Base-by-base conservation (phyloP, 2,888 invertebrate species). In the Hesperia comma region DNA sequence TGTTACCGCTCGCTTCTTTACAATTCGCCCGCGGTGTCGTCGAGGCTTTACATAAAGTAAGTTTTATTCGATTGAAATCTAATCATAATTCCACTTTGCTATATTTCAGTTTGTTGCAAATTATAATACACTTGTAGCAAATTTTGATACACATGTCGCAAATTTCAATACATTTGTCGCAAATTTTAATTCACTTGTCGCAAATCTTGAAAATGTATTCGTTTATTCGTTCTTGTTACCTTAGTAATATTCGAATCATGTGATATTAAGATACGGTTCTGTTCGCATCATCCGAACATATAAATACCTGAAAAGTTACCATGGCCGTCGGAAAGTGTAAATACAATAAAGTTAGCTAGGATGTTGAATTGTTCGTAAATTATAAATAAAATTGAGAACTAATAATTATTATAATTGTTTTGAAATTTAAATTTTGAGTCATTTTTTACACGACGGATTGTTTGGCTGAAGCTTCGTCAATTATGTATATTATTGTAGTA, bases 261-360 rank as follows among this genome's bases (percentile, higher is more conserved):
- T 64, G 64, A 64, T 64, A 64, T 58, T 58, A 58, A 41, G 58
- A 64, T 64, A 64, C 51, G 57, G 56, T 57, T 58, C 19, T 58
- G 51, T 64, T 64, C 64, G 57, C 33, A 26, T 46, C 43, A 43
- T 62, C 19, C 43, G 56, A 63, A 51, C 63, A 49, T 62, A 54
- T 41, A 10, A 55, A 63, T 54, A 57, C 26, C 49, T 57, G 57
- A 63, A 57, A 55, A 77, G 89, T 90, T 90, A 90, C 89, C 87
- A 85, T 78, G 77, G 78, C 78, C 84, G 83, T 86, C 87, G 83
- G 83, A 86, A 85, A 79, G 37, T 89, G 86, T 89, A 86, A 79
- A 86, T 89, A 86, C 78, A 85, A 86, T 84, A 71, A 78, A 78
- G 71, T 82, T 86, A 86, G 82, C 71, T 88, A 86, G 79, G 84